phyloP scores from a whole-genome alignment of 2,888 invertebrate genomes.

The Lepetodrilus schrolli region DNA sequence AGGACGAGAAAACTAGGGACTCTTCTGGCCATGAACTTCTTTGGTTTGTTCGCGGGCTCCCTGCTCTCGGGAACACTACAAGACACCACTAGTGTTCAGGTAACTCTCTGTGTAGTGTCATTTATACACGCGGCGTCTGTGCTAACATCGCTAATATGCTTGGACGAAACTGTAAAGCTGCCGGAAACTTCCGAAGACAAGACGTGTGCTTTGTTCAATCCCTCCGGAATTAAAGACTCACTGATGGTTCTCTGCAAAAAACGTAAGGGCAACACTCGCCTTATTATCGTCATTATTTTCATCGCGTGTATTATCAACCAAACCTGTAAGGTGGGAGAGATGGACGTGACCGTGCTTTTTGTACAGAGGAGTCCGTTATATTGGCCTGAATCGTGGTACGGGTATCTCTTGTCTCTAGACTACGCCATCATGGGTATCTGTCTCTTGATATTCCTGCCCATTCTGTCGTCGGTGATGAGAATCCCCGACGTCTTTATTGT shows the following conservation, averaged over 20 bases:
- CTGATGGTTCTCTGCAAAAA: constrained; percentile 56
- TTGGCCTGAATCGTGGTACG: constrained; percentile 71
- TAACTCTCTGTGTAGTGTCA: constrained; percentile 63
- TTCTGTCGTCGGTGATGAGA: constrained; percentile 61
- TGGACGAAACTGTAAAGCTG: constrained; percentile 56
- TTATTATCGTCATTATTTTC: constrained; percentile 61
- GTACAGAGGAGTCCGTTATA: constrained; percentile 68
- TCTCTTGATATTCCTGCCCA: constrained; percentile 69
- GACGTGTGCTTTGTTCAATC: constrained; percentile 44
- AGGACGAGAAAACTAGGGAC: constrained; percentile 69
- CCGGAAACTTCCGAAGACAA: constrained; percentile 31
- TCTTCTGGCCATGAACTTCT: constrained; percentile 73
- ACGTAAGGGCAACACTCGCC: constrained; percentile 49
- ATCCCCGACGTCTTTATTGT: constrained; percentile 67
- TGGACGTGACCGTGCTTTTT: constrained; percentile 72
- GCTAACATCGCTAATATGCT: constrained; percentile 56
- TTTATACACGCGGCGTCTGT: constrained; percentile 64
- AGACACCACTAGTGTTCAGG: constrained; percentile 56
- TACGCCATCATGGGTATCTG: constrained; percentile 73
- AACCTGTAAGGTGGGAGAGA: constrained; percentile 72
- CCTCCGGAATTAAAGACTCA: constrained; percentile 58
- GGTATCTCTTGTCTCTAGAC: constrained; percentile 72
- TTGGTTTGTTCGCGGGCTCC: constrained; percentile 72
- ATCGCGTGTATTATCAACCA: constrained; percentile 62
- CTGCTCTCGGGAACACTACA: constrained; percentile 67